Base-by-base conservation (phyloP, 2,888 invertebrate genomes). In the Rhodophaea formosa region DNA sequence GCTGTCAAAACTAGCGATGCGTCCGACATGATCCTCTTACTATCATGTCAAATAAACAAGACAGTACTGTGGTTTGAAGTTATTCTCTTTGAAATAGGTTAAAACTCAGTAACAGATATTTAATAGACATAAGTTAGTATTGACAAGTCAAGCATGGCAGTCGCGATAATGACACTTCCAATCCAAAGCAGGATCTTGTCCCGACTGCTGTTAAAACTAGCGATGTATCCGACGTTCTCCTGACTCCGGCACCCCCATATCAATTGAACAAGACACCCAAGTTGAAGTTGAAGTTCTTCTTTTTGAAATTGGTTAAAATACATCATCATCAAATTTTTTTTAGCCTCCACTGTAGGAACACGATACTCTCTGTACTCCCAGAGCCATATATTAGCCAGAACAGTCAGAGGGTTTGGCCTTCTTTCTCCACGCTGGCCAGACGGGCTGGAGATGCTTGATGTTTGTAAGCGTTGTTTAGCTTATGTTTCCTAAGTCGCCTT, bases 231-330 rank as follows among this genome's bases (percentile, higher is more conserved):
- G 15, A 30, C 12, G 5, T 23, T 14, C 39, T 17, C 47, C 45
- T 45, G 45, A 45, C 23, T 23, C 3, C 23, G 23, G 29, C 14
- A 15, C 39, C n/a, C 49, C 43, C 47, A 39, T 56, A 56, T 56
- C 49, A 56, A 56, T 56, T 56, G 49, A 49, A 49, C 56, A 47
- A 35, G 39, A 56, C 42, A 49, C 43, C 15, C 49, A 49, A n/a
- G n/a, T n/a, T n/a, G n/a, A n/a, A n/a, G n/a, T n/a, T 29, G 10
- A 39, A 49, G 15, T 49, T 23, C 23, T 5, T 3, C 3, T 23
- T 23, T 23, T 5, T 5, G 23, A 3, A 5, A 23, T 3, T 23
- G 23, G 5, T 2, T 23, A 3, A n/a, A n/a, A n/a, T n/a, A n/a
- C n/a, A n/a, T n/a, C n/a, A n/a, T n/a, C n/a, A n/a, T n/a, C n/a